Evolutionary conservation across 2,113 vertebrate species (phyloP).

Genomic region (Mellivora capensis): DNA sequence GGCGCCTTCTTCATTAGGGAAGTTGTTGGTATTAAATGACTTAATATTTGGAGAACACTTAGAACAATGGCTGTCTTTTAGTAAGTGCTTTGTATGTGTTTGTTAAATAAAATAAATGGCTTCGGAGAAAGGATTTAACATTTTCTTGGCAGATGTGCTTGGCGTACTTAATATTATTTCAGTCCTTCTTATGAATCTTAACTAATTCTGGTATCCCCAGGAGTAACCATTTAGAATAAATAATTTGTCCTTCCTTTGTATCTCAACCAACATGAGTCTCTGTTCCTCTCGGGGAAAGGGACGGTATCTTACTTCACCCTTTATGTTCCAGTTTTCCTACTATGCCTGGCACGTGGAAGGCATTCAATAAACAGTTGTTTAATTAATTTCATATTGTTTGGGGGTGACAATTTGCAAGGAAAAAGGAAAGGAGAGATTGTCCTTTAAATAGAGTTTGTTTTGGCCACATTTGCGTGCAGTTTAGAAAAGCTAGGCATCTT

Average conservation of each 20-base stretch:
- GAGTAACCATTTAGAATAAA: conserved; percentile 61
- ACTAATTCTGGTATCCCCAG: conserved; percentile 56
- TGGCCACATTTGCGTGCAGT: conserved; percentile 58
- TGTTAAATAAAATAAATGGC: conserved; percentile 46
- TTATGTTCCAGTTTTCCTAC: not conserved
- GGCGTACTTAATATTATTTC: conserved; percentile 46
- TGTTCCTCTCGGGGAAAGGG: not conserved
- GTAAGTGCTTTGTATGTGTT: conserved; percentile 34
- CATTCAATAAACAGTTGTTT: conserved; percentile 50
- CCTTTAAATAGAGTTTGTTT: conserved; percentile 66
- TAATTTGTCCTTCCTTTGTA: conserved; percentile 56
- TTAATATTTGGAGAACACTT: not conserved
- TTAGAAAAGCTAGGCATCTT: conserved; percentile 62
- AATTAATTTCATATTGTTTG: conserved; percentile 63
- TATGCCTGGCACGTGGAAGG: not conserved
- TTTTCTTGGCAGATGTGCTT: conserved; percentile 65
- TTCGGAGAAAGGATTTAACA: conserved; percentile 38
- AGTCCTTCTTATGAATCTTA: conserved; percentile 65
- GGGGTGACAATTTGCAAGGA: conserved; percentile 30
- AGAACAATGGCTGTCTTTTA: not conserved
- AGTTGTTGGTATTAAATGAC: not conserved
- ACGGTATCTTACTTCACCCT: not conserved
- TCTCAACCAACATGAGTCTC: not conserved
- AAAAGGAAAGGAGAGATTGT: conserved; percentile 53
- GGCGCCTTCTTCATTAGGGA: not conserved